Conservation (phyloP, 1,140 invertebrate species). For the Drosophila athabasca region DNA sequence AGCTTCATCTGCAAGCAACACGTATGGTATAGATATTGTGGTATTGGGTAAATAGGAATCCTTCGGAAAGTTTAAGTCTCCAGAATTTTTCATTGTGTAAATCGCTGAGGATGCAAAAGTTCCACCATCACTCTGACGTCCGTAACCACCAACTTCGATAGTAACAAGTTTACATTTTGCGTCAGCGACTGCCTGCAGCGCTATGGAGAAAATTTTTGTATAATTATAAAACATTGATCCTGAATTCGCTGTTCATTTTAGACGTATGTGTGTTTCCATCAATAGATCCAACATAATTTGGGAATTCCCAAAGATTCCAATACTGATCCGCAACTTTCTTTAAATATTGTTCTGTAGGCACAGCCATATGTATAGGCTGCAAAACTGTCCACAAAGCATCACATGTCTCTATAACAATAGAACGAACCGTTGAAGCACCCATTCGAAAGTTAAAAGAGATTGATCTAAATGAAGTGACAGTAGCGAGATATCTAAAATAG, state of each 20-base stretch:
- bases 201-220: conserved; percentile 83
- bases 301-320: conserved; percentile 18
- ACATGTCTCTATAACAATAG: conserved; percentile 37
- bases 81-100: conserved; percentile 83
- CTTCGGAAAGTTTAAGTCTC: conserved; percentile 34
- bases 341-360: conserved; percentile 29
- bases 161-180: conserved; percentile 83
- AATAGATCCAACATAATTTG: conserved; percentile 64
- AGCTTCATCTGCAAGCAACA: conserved; percentile 78
- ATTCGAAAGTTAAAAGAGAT: conserved; percentile 36
- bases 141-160: conserved; percentile 83
- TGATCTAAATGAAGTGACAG: conserved; percentile 33
- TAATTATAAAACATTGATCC: conserved; percentile 84
- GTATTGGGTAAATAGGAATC: conserved; percentile 61
- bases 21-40: conserved; percentile 84
- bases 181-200: conserved; percentile 84
- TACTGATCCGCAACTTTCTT: conserved; percentile 27
- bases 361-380: conserved; percentile 36
- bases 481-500: conserved; percentile 31
- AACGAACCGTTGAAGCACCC: conserved; percentile 41
- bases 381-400: conserved; percentile 40
- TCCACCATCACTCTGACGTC: conserved; percentile 83
- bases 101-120: conserved; percentile 71
- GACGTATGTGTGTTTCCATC: conserved; percentile 74
- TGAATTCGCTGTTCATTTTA: conserved; percentile 58